A percentile compares a stretch with the other conserved stretches of the same genome.
phyloP scores from a whole-genome alignment of 2,113 vertebrate genomes.

The Chionodraco myersi region DNA sequence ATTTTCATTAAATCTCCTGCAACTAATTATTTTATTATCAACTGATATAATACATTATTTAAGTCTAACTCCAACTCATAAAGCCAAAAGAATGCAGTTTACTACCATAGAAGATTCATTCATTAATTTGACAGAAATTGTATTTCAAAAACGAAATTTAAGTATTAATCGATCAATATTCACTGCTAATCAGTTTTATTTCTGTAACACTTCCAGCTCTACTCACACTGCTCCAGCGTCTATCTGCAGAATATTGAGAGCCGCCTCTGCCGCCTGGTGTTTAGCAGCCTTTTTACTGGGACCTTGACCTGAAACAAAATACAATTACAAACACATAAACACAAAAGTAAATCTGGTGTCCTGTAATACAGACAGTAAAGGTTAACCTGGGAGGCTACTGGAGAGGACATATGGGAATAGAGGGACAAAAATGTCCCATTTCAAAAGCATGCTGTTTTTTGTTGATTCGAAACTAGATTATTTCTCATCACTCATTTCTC shows the following conservation, averaged over 20 bases:
- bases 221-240: slow-evolving; percentile 84
- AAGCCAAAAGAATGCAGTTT: neutral
- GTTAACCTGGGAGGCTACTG: neutral
- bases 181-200: neutral
- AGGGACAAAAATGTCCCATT: neutral
- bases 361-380: neutral
- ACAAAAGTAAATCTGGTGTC: neutral
- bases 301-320: slow-evolving; percentile 85
- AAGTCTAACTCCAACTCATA: neutral
- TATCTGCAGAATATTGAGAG: slow-evolving; percentile 84
- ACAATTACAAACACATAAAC: neutral
- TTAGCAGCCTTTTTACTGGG: slow-evolving; percentile 92
- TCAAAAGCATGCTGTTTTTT: neutral
- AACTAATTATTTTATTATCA: no score
- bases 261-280: slow-evolving; percentile 90
- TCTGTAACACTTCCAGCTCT: neutral
- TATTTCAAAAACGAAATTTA: neutral
- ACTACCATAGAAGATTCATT: neutral
- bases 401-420: neutral
- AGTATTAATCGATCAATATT: no score
- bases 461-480: neutral
- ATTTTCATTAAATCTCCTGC: no score
- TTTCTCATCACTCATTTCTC: neutral
- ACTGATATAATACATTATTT: neutral
- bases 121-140: no score